Evolutionary conservation across 2,888 invertebrate genomes (phyloP), one percentile per base, ranked within the genome.

Genomic region (Lathronympha strigana): DNA sequence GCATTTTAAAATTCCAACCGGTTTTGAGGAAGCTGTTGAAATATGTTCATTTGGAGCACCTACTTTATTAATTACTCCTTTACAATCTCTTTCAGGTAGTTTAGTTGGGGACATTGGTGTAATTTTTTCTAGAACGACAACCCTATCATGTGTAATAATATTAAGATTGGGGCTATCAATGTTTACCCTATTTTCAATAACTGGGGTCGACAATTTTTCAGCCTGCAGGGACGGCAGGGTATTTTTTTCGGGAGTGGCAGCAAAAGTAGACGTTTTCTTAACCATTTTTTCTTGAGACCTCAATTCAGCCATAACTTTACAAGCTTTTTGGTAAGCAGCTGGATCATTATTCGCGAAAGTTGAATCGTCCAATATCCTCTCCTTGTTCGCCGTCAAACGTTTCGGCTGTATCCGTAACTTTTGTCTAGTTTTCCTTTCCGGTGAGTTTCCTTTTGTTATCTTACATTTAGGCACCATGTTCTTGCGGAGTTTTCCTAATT

Each of bases 241-340:
- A 57, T 50, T 51, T 36, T 38, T 53, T 36, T 47, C n/a, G 1
- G 45, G 21, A 28, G 45, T 21, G 11, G 11, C 3, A 28, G n/a
- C 13, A 15, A 8, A 8, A 13, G n/a, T 5, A 11, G n/a, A 21
- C 11, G 19, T 43, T 19, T 43, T 57, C 51, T 55, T 67, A 4
- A 49, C 64, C 8, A 4, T 3, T 45, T 70, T 72, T 69, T 79
- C 73, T 64, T 79, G 76, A 3, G 71, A 69, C 54, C 82, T 88
- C 19, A 83, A 58, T 73, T 86, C 83, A 19, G 83, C 73, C 77
- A 88, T 82, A 38, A 88, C 72, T 76, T 79, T 82, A 1, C 83
- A 76, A 45, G 90, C 86, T 63, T 86, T 89, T 69, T 86, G 85
- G 73, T 86, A 88, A 36, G 80, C 81, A 38, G 70, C 69, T 73